Evolutionary conservation across 2,888 invertebrate species (phyloP).

Genomic region (Rambutsinella grinnellia): DNA sequence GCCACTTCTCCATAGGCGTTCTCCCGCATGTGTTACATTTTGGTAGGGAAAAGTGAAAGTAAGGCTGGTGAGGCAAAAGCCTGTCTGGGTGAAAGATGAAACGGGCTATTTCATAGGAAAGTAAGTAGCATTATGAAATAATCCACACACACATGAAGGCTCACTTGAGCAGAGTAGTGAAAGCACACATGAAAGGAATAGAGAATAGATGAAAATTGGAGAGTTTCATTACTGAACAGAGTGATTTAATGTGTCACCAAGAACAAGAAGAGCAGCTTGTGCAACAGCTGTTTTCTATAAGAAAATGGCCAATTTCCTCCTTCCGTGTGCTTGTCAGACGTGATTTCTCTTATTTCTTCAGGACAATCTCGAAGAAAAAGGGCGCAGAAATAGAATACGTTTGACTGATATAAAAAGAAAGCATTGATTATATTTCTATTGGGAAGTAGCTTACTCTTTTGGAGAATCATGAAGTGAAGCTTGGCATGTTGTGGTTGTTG

Average conservation of each 20-base stretch:
- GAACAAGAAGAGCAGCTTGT: constrained; percentile 65
- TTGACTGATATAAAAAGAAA: background rate
- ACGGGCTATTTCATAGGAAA: constrained; percentile 18
- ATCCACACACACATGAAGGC: constrained; percentile 35
- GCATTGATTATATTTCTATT: background rate
- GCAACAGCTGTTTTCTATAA: constrained; percentile 67
- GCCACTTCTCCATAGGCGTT: constrained; percentile 5
- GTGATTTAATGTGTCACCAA: constrained; percentile 67
- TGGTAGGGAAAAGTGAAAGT: background rate
- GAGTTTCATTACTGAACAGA: constrained; percentile 66
- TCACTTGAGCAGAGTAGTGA: constrained; percentile 32
- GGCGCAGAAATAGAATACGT: background rate
- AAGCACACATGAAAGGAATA: constrained; percentile 44
- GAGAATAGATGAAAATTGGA: constrained; percentile 31
- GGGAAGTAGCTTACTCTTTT: background rate
- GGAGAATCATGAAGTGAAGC: background rate
- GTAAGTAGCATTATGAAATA: constrained; percentile 36
- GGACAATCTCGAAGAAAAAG: constrained; percentile 5
- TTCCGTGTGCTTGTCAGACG: constrained; percentile 51
- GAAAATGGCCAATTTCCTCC: constrained; percentile 66
- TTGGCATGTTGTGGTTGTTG: background rate
- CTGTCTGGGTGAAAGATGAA: background rate
- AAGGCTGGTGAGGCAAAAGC: constrained; percentile 6
- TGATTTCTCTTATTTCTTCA: constrained; percentile 44
- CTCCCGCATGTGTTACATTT: constrained; percentile 28